phyloP scores from a whole-genome alignment of 1,140 invertebrate genomes.

The Campodea augens region DNA sequence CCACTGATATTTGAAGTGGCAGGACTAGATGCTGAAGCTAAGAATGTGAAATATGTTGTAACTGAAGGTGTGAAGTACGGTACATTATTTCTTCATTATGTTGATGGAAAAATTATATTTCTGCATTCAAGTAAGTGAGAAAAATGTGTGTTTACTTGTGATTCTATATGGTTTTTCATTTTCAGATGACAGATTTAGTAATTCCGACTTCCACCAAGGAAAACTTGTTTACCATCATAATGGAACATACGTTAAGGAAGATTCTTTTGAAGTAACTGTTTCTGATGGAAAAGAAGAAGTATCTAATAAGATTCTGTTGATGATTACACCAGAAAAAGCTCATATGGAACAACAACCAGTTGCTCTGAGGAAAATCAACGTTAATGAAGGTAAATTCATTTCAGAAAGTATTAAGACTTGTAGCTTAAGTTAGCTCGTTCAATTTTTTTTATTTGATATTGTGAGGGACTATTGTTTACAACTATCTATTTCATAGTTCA shows the following conservation, averaged over 20 bases:
- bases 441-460: too few species aligned
- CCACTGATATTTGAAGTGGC: background rate
- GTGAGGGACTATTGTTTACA: too few species aligned
- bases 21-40: background rate
- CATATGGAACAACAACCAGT: background rate
- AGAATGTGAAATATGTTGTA: background rate
- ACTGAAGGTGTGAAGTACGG: background rate
- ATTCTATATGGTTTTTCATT: background rate
- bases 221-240: slow-evolving; percentile 18
- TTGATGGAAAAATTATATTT: background rate
- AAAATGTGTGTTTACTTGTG: background rate
- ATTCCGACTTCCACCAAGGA: slow-evolving; percentile 14
- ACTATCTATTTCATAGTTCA: too few species aligned
- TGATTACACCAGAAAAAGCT: background rate
- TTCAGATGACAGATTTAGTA: slow-evolving; percentile 1
- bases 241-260: slow-evolving; percentile 11
- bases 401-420: too few species aligned
- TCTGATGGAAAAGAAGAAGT: slow-evolving; percentile 15
- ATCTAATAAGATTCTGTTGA: background rate
- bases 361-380: too few species aligned
- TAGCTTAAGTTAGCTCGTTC: too few species aligned
- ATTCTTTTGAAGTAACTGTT: slow-evolving; percentile 15
- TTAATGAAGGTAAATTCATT: too few species aligned
- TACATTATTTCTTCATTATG: background rate
- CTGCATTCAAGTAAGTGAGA: background rate